Base-by-base conservation (phyloP, 2,113 vertebrate species). In the Isurus oxyrinchus region DNA sequence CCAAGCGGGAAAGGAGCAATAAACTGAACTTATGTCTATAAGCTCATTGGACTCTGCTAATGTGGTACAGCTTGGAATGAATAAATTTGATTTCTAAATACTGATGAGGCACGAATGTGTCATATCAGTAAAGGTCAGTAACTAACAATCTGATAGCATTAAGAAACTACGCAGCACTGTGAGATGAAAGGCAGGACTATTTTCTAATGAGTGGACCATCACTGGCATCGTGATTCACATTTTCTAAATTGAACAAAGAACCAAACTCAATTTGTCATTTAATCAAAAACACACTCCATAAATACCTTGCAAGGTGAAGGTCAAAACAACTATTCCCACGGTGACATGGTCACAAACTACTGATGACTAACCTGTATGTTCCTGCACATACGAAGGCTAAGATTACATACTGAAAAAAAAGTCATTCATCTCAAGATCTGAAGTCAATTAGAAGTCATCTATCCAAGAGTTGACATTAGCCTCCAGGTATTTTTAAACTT, bases 401-500 rank as follows among this genome's bases (percentile, higher is more conserved):
- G 66, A 95, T 95, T 76, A 95, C 67, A 76, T 44, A 31, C 11
- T 27, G 44, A 69, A 72, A 72, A 95, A 95, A 63, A 95, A 31
- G 3, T 35, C 66, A 72, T 95, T 53, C 53, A 91, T 91, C 61
- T 94, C 5, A 25, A 49, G 63, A 67, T 94, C 66, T 35, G 49
- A 95, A 76, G 90, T 69, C n/a, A 67, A 40, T 95, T 69, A 69
- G 21, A 95, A 53, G 66, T 53, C 67, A 95, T 72, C 67, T 31
- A 72, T 95, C 67, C 23, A 11, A 31, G 49, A 72, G 94, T 21
- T 76, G 94, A 95, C 94, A 95, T 69, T 55, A 31, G 66, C 94
- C 94, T 76, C 94, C 67, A 76, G 94, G 94, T 72, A 61, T 31
- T 95, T 76, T 95, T 95, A 49, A 95, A 95, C 27, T 55, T 76